These are phyloP conservation scores for Phasianus colchicus DNA, from an alignment of 2,113 vertebrate species.

Conservation along the genomic window DNA sequence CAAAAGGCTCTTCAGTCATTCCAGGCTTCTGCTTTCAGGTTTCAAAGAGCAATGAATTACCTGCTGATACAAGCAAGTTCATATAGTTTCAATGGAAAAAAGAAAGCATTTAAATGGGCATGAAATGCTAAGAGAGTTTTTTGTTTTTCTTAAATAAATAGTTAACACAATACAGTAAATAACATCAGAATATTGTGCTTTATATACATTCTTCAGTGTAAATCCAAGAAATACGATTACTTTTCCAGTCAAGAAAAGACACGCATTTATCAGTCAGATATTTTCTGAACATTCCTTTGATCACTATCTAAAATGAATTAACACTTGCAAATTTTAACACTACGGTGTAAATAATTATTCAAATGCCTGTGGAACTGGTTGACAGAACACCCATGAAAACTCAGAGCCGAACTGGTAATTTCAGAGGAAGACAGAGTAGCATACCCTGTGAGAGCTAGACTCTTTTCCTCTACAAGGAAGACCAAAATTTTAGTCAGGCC, in stretches of 20 bases:
- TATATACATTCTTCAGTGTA: not conserved
- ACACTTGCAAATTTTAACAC: not conserved
- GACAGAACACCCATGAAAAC: not conserved
- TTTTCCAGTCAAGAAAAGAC: not conserved
- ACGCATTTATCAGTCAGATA: not conserved
- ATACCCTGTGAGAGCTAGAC: not conserved
- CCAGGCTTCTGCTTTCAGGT: not conserved
- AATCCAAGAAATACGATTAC: not conserved
- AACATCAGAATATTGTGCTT: not conserved
- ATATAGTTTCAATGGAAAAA: not conserved
- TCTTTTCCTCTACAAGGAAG: not conserved
- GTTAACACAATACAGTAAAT: not conserved
- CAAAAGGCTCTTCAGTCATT: constrained; percentile 21
- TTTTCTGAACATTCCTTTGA: not conserved
- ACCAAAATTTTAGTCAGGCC: not conserved
- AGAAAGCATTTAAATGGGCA: not conserved
- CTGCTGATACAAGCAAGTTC: not conserved
- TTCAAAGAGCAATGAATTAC: constrained; percentile 8
- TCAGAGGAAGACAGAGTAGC: not conserved
- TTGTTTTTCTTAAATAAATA: accelerated
- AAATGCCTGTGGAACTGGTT: not conserved
- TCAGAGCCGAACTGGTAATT: not conserved
- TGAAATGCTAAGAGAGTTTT: not conserved
- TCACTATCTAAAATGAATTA: not conserved
- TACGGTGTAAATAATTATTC: not conserved